A percentile compares a stretch with the other conserved stretches of the same genome.
Conservation (phyloP, 2,113 vertebrate genomes). For the Gila orcuttii region DNA sequence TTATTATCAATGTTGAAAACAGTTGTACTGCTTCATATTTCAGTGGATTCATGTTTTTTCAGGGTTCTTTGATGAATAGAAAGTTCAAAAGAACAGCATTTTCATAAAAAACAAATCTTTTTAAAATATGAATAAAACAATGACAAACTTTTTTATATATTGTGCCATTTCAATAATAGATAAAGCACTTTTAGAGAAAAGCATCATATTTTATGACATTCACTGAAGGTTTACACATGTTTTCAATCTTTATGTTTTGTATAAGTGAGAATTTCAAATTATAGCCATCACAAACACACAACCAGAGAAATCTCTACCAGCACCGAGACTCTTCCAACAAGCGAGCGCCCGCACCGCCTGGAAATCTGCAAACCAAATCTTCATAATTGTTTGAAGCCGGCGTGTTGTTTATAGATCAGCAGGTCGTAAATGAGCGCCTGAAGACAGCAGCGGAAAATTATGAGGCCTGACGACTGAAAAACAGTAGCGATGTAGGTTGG, state of each 20-base stretch:
- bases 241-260: background rate
- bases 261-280: background rate
- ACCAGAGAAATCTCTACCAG: background rate
- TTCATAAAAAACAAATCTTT: background rate
- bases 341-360: background rate
- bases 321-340: constrained; percentile 28
- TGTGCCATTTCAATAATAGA: no score
- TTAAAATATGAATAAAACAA: background rate
- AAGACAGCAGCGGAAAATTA: constrained; percentile 23
- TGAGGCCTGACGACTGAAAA: constrained; percentile 39
- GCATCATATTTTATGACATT: background rate
- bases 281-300: background rate
- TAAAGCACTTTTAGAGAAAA: no score
- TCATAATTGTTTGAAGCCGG: constrained; percentile 52
- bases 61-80: background rate
- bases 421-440: constrained; percentile 48
- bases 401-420: constrained; percentile 49
- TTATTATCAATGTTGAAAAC: background rate
- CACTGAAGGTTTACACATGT: background rate
- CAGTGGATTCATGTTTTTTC: background rate
- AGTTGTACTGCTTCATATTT: background rate
- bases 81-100: background rate
- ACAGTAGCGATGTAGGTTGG: constrained; percentile 24
- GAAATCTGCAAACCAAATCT: constrained; percentile 47
- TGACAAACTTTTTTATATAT: no score